Percentiles rank a stretch among this genome's conserved stretches.
Conservation (phyloP, 2,888 invertebrate species). For the Erannis defoliaria region DNA sequence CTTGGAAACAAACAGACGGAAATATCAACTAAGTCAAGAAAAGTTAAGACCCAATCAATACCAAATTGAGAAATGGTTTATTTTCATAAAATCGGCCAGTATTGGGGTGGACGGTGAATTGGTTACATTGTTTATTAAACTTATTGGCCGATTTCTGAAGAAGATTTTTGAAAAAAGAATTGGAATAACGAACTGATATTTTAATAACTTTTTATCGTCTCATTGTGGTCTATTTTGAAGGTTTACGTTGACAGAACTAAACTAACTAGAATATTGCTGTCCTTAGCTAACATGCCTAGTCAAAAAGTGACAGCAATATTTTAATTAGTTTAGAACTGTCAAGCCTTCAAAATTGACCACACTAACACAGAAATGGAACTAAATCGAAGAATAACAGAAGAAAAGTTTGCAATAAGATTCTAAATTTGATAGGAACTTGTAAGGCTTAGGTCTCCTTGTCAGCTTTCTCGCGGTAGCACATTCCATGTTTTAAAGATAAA, state of each 20-base stretch:
- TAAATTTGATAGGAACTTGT: no score
- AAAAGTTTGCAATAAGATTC: no score
- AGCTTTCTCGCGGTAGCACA: no score
- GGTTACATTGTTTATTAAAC: conserved; percentile 12
- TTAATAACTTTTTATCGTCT: neutral
- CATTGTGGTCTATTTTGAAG: no score
- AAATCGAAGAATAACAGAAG: neutral
- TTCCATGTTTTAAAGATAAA: no score
- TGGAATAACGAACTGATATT: conserved; percentile 1
- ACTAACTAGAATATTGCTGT: no score
- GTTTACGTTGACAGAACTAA: no score
- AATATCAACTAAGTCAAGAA: conserved; percentile 20
- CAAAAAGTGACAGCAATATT: no score
- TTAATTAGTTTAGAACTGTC: no score
- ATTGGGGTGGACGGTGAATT: conserved; percentile 15
- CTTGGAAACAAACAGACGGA: conserved; percentile 12
- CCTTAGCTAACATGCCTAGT: no score
- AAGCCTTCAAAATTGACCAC: no score
- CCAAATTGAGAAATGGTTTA: conserved; percentile 29
- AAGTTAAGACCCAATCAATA: conserved; percentile 32
- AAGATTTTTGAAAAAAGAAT: conserved; percentile 3
- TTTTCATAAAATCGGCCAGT: conserved; percentile 7
- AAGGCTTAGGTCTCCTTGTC: no score
- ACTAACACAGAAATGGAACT: neutral
- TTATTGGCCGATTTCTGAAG: conserved; percentile 9